Evolutionary conservation across 2,113 vertebrate species (phyloP), one percentile per base, ranked within the genome.

Genomic region (Podarcis raffonei): DNA sequence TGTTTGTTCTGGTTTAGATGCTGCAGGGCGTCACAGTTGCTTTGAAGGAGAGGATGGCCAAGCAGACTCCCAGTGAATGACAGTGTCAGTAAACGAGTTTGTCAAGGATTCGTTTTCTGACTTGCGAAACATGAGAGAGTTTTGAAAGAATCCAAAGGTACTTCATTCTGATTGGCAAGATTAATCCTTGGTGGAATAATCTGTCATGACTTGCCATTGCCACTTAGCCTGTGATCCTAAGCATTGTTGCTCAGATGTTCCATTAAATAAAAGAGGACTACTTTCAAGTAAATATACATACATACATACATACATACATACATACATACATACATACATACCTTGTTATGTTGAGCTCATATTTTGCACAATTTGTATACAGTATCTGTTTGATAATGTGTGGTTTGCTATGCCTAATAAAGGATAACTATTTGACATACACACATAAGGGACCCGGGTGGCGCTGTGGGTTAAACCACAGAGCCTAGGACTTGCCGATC

Each of bases 11-110:
- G 48, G 1, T 62, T 92, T 91, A 15, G 94, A 85, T 72, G 94
- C 94, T 92, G 89, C 91, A 53, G 94, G 94, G 90, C 6, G 84
- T 88, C 84, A 35, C 92, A 89, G 93, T 93, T 94, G 85, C 85
- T 95, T 20, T 82, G 90, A 83, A 94, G 88, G 78, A 90, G 93
- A 90, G 62, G 92, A 76, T 87, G 94, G 18, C 93, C 94, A 84
- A 89, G 94, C 93, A 94, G 91, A 84, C 88, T 95, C 93, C 12
- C n/a, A 37, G 86, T 95, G 95, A 96, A 91, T 96, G 95, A 89
- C 91, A 94, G 92, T 27, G 85, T 1, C 94, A 92, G 91, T 94
- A 93, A 95, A 93, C 92, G 75, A 1, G 80, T 94, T 86, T 96
- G 95, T 94, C 96, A 96, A 92, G 95, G 90, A 39, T 69, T 92